Conservation (phyloP, 2,888 invertebrate genomes). For the Stenotaenia linearis region DNA sequence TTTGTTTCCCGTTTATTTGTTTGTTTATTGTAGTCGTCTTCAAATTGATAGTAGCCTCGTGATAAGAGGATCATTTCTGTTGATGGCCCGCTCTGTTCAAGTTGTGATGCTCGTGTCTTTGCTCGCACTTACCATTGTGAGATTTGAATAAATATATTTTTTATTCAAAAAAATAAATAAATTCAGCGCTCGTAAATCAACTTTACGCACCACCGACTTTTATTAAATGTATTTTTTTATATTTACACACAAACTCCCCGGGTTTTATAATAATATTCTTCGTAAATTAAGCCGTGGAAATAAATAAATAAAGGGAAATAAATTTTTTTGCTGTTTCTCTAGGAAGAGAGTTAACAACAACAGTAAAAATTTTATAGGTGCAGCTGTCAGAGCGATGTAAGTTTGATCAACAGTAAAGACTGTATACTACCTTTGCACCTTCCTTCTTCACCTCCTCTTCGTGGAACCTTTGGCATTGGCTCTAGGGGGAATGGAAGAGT, state of each 20-base stretch:
- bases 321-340: neutral
- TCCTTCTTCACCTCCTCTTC: constrained; percentile 5
- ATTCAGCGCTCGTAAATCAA: no score
- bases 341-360: constrained; percentile 3
- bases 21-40: neutral
- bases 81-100: neutral
- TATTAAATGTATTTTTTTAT: neutral
- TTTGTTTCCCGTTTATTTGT: neutral
- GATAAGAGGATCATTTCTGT: constrained; percentile 10
- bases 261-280: neutral
- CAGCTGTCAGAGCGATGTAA: constrained; percentile 20
- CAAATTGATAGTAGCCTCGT: neutral
- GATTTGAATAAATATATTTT: neutral
- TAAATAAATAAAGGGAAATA: neutral
- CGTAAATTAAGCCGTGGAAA: neutral
- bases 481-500: constrained; percentile 17
- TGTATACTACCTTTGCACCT: constrained; percentile 15
- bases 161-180: no score
- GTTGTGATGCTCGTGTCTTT: neutral
- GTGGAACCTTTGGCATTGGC: constrained; percentile 4
- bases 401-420: constrained; percentile 23
- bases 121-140: neutral
- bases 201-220: neutral
- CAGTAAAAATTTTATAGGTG: constrained; percentile 12
- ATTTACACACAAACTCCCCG: neutral